A percentile compares a stretch with the other conserved stretches of the same genome.
Conservation (phyloP, 2,113 vertebrate genomes). For the Chaetops frenatus region DNA sequence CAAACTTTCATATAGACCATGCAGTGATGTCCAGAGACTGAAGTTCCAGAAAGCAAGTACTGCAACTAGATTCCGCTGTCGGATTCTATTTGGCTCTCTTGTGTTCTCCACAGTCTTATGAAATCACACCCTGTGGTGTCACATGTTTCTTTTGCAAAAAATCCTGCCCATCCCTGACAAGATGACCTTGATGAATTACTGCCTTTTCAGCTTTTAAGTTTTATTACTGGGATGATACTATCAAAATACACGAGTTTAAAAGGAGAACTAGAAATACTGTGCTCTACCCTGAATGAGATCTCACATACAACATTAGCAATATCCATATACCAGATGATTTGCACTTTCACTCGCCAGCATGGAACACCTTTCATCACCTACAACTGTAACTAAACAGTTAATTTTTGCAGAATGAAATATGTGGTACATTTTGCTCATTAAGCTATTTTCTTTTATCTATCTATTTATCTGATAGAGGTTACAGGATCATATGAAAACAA, state of each 20-base stretch:
- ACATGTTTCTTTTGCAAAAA: background rate
- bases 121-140: background rate
- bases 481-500: background rate
- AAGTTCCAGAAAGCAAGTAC: background rate
- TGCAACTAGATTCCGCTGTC: background rate
- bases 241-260: background rate
- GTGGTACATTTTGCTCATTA: background rate
- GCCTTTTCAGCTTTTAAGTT: background rate
- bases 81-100: background rate
- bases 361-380: background rate
- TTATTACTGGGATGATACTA: background rate
- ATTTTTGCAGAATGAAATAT: background rate
- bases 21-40: background rate
- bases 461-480: background rate
- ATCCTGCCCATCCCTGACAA: background rate
- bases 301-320: background rate
- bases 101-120: background rate
- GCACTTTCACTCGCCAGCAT: background rate
- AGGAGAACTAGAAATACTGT: background rate
- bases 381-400: rapidly evolving
- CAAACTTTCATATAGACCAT: background rate
- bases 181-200: background rate
- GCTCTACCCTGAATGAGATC: background rate
- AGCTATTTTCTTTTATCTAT: background rate
- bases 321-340: background rate